These are phyloP conservation scores for Tuberolachnus salignus DNA, from an alignment of 2,888 invertebrate genomes.

Conservation along the genomic window DNA sequence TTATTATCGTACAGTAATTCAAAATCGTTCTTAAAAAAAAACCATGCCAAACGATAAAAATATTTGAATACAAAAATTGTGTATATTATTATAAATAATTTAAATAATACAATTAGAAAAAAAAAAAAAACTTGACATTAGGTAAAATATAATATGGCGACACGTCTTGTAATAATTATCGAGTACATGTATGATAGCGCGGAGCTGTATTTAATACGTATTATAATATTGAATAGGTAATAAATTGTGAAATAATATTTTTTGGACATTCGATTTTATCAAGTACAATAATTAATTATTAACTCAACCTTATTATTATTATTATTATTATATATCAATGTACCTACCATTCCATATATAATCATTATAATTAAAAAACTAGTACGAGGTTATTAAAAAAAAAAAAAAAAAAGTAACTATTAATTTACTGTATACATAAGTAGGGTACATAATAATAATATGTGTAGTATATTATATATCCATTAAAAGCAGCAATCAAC, in stretches of 20 bases:
- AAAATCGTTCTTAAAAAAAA: too few species aligned
- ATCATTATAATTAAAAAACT: constrained; percentile 42
- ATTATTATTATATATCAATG: not conserved
- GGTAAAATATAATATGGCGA: too few species aligned
- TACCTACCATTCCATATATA: not conserved
- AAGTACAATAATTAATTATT: not conserved
- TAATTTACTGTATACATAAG: constrained; percentile 13
- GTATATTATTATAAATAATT: too few species aligned
- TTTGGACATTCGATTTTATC: not conserved
- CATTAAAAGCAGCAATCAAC: constrained; percentile 21
- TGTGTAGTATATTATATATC: not conserved
- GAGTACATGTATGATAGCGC: too few species aligned
- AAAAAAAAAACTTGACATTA: too few species aligned
- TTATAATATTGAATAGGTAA: too few species aligned
- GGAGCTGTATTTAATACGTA: too few species aligned
- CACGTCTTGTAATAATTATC: too few species aligned
- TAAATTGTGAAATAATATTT: not conserved
- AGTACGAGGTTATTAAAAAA: constrained; percentile 44
- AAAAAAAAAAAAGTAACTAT: constrained; percentile 23
- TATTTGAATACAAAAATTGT: too few species aligned
- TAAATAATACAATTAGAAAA: too few species aligned
- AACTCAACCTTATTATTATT: not conserved
- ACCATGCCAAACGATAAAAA: too few species aligned
- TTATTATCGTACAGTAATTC: too few species aligned
- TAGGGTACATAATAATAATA: not conserved